Conservation (phyloP, 2,797 vertebrate genomes). For the Platalea minor region DNA sequence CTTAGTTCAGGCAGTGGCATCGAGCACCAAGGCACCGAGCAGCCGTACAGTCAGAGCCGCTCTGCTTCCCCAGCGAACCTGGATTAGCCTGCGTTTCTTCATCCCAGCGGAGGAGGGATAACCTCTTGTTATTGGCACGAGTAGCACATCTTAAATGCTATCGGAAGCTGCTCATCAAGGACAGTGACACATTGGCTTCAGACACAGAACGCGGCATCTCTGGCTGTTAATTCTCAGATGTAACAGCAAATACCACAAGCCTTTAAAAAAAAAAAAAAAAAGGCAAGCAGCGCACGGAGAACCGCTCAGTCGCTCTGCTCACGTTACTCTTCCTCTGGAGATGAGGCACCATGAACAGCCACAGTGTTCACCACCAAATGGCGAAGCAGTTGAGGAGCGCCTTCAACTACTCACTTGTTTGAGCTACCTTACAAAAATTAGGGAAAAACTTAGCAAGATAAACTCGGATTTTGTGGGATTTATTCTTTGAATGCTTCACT, state of each 20-base stretch:
- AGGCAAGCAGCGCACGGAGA: too few relatives aligned
- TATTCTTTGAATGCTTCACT: neutral
- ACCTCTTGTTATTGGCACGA: neutral
- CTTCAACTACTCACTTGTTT: neutral
- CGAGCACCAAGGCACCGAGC: neutral
- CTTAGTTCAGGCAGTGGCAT: neutral
- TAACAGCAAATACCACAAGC: neutral
- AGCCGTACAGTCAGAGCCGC: neutral
- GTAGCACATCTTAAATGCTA: neutral
- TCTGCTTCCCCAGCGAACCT: neutral
- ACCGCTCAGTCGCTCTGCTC: neutral
- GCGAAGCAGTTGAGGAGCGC: neutral
- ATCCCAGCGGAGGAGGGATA: neutral
- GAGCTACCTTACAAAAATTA: neutral
- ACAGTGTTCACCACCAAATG: neutral
- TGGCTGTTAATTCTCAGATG: neutral
- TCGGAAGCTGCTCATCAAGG: conserved; percentile 3
- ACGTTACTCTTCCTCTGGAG: neutral
- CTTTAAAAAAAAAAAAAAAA: too few relatives aligned
- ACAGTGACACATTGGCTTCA: neutral
- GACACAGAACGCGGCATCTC: neutral
- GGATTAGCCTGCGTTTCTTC: neutral
- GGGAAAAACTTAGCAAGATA: neutral
- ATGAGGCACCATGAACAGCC: neutral
- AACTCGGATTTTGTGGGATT: neutral